Evolutionary conservation across 30 jellyfish, hydroid and myxozoan species (phyloP).

Genomic region (Calvadosia cruxmelitensis): DNA sequence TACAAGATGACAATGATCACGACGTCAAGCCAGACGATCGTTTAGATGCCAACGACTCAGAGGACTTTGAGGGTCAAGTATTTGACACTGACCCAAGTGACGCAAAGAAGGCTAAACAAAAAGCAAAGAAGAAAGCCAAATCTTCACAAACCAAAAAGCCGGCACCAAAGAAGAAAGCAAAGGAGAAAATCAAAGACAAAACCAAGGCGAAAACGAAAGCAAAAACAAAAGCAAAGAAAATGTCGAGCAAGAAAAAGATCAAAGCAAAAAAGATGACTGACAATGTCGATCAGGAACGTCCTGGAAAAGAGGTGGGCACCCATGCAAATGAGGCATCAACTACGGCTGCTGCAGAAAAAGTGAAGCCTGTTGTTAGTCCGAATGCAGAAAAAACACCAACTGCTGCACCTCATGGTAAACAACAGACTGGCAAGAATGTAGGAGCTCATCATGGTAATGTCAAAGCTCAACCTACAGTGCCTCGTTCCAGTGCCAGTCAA

Average conservation of each 20-base stretch:
- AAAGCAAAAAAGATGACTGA: constrained; percentile 1
- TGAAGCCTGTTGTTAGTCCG: not conserved
- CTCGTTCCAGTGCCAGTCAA: not conserved
- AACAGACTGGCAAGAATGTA: not conserved
- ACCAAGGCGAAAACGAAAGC: constrained; percentile 8
- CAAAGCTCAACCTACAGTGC: not conserved
- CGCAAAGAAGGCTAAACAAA: not conserved
- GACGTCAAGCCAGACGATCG: constrained; percentile 15
- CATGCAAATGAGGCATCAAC: not conserved
- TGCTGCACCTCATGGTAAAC: not conserved
- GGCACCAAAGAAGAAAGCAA: not conserved
- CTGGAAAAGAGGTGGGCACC: not conserved
- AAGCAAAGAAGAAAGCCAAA: not conserved
- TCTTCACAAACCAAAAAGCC: not conserved
- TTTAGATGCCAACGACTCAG: constrained; percentile 18
- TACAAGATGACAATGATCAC: constrained; percentile 46
- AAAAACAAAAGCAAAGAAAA: constrained; percentile 24
- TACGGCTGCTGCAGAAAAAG: not conserved
- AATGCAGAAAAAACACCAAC: not conserved
- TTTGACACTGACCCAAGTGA: constrained; percentile 10
- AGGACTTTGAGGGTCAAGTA: constrained; percentile 62
- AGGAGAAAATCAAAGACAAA: not conserved
- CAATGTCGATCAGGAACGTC: constrained; percentile 5
- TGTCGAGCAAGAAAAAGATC: constrained; percentile 14
- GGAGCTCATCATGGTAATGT: too few species aligned